These are phyloP conservation scores for Patella pellucida DNA, from an alignment of 2,888 invertebrate genomes.

Conservation along the genomic window DNA sequence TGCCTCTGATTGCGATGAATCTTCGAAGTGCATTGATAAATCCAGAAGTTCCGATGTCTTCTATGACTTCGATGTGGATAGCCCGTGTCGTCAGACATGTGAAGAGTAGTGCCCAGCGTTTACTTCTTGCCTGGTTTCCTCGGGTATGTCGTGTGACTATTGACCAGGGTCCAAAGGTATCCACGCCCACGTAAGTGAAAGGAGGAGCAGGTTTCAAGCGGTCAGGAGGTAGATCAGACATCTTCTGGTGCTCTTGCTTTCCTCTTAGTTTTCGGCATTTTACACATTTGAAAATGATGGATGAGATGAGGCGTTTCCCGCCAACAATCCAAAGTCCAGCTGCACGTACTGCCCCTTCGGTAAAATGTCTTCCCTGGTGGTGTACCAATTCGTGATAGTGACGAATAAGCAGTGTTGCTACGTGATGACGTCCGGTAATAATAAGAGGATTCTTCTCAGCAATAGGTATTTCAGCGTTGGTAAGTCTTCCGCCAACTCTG, in stretches of 20 bases:
- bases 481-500: neutral
- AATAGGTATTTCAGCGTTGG: neutral
- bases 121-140: neutral
- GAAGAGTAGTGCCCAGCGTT: neutral
- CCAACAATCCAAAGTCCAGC: slow-evolving; percentile 16
- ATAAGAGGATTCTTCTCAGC: slow-evolving; percentile 14
- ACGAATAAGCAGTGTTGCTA: neutral
- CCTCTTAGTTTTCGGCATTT: slow-evolving; percentile 13
- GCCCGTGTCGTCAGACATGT: neutral
- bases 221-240: slow-evolving; percentile 25
- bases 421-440: neutral
- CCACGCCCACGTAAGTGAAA: slow-evolving; percentile 17
- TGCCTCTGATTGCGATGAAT: slow-evolving; percentile 10
- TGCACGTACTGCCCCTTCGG: slow-evolving; percentile 9
- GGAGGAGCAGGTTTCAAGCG: slow-evolving; percentile 12
- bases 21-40: slow-evolving; percentile 19
- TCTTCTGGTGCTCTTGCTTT: slow-evolving; percentile 20
- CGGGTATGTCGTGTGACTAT: neutral
- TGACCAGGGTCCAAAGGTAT: slow-evolving; percentile 18
- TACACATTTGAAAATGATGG: too few species aligned
- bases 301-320: slow-evolving; percentile 5
- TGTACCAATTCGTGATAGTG: slow-evolving; percentile 11
- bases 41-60: too few species aligned
- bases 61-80: too few species aligned
- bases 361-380: slow-evolving; percentile 18